Percentiles rank a stretch among this genome's conserved stretches.
Conservation (phyloP, 23 tunicate species). For the Phallusia fumigata region DNA sequence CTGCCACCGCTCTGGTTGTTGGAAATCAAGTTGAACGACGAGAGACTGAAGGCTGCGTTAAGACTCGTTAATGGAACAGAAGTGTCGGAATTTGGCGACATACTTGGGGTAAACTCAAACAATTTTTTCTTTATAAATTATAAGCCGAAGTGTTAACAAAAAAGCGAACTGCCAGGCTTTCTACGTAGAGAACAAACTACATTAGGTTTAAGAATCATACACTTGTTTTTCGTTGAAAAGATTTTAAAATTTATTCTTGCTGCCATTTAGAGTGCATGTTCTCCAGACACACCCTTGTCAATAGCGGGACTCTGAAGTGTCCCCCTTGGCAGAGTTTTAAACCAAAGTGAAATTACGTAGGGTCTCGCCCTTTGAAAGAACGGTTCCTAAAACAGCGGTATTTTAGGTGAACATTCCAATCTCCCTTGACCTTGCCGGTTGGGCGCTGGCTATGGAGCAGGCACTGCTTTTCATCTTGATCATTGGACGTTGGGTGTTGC, state of each 20-base stretch:
- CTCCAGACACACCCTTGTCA: too few species aligned
- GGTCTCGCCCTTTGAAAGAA: neutral
- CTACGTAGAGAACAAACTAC: too few species aligned
- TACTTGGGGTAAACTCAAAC: constrained; percentile 31
- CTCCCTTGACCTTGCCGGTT: constrained; percentile 65
- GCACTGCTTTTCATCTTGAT: constrained; percentile 68
- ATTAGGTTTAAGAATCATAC: too few species aligned
- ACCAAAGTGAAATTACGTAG: too few species aligned
- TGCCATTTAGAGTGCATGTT: too few species aligned
- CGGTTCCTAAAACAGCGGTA: neutral
- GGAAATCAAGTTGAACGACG: constrained; percentile 53
- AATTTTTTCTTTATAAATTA: neutral
- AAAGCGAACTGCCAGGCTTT: too few species aligned
- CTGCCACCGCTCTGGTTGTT: constrained; percentile 74
- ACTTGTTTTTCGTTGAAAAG: too few species aligned
- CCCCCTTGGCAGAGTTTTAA: too few species aligned
- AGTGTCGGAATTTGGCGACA: neutral
- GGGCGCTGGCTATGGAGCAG: constrained; percentile 90
- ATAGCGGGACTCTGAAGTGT: too few species aligned
- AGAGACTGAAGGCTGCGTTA: constrained; percentile 19
- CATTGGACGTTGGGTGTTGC: constrained; percentile 80
- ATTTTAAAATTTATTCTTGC: too few species aligned
- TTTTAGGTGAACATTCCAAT: constrained; percentile 45
- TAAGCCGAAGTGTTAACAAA: neutral
- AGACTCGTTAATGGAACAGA: neutral